phyloP scores from a whole-genome alignment of 2,113 vertebrate genomes.

The Mustela nigripes region DNA sequence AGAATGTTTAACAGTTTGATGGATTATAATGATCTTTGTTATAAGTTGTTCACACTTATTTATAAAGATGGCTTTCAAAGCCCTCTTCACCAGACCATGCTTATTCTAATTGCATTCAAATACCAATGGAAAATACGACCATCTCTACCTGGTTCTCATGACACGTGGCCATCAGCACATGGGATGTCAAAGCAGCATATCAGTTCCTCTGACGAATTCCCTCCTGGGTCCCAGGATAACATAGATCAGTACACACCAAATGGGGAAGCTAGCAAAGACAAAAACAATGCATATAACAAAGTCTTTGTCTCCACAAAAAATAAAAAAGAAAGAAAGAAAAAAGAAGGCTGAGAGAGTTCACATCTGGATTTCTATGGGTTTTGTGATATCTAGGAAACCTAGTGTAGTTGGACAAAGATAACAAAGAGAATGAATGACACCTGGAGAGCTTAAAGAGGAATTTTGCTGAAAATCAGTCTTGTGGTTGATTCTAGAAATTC shows the following conservation, averaged over 20 bases:
- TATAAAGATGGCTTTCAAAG: neutral
- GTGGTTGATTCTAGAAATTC: neutral
- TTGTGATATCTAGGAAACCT: neutral
- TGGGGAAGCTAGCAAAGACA: constrained; percentile 86
- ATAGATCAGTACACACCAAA: constrained; percentile 90
- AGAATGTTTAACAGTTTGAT: neutral
- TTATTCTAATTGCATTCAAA: neutral
- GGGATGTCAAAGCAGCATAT: constrained; percentile 93
- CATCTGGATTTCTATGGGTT: neutral
- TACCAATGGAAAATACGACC: neutral
- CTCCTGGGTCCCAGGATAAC: constrained; percentile 90
- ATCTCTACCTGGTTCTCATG: constrained; percentile 86
- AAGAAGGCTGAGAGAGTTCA: neutral
- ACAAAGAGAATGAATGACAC: neutral
- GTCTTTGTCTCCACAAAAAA: neutral
- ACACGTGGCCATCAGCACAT: constrained; percentile 91
- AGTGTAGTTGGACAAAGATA: neutral
- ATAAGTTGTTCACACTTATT: neutral
- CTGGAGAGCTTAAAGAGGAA: neutral
- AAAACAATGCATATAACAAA: neutral
- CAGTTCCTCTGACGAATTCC: constrained; percentile 90
- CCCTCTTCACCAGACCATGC: neutral
- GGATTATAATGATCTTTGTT: neutral
- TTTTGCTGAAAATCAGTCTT: neutral
- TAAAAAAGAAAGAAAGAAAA: neutral